Evolutionary conservation across 2,113 vertebrate species (phyloP).

Genomic region (Microtus richardsoni): DNA sequence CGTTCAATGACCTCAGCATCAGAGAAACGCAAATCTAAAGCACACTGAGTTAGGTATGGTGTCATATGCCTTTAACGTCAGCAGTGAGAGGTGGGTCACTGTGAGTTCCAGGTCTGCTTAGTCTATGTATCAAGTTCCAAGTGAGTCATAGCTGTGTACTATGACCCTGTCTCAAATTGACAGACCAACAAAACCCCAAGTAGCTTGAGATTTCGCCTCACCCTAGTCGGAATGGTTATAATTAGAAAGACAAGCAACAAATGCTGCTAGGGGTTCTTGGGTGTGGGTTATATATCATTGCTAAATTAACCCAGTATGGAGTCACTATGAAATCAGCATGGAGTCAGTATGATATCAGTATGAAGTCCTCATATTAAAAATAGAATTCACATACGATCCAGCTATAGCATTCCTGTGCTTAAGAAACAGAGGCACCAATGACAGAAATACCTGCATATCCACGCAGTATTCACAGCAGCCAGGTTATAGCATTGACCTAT

Average conservation of each 20-base stretch:
- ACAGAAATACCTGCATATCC: not conserved
- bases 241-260: not conserved
- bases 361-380: not conserved
- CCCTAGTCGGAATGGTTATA: not conserved
- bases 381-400: not conserved
- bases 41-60: not conserved
- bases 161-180: not conserved
- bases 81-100: not conserved
- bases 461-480: not conserved
- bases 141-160: not conserved
- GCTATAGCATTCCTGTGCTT: no score
- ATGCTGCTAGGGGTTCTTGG: not conserved
- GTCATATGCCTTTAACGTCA: not conserved
- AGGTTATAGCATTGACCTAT: not conserved
- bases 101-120: not conserved
- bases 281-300: not conserved
- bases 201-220: not conserved
- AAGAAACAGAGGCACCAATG: not conserved
- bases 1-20: not conserved
- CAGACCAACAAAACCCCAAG: not conserved
- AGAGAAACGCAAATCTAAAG: not conserved
- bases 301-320: not conserved
- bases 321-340: not conserved
- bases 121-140: not conserved
- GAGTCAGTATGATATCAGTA: not conserved